Conservation (phyloP, 1,140 invertebrate genomes). For the Coenobita brevimanus region DNA sequence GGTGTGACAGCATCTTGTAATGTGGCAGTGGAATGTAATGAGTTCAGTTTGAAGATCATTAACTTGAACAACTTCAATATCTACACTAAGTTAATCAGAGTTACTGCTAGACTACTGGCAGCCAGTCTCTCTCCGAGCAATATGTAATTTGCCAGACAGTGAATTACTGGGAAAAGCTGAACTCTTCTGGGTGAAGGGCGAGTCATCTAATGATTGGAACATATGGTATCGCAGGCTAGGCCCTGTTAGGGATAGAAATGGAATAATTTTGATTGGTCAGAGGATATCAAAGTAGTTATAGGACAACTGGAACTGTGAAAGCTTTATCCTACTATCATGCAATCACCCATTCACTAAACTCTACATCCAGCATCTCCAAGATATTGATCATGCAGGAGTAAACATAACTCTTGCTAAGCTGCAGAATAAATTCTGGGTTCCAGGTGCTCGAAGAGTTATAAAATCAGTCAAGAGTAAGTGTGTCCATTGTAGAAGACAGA, state of each 20-base stretch:
- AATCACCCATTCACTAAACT: background rate
- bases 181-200: background rate
- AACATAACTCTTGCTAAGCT: background rate
- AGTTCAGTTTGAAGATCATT: background rate
- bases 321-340: background rate
- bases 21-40: background rate
- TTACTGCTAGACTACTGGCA: background rate
- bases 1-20: background rate
- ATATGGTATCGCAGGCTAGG: slow-evolving; percentile 5
- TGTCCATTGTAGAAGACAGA: background rate
- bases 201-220: background rate
- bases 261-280: background rate
- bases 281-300: background rate
- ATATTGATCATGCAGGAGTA: slow-evolving; percentile 11
- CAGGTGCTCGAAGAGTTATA: background rate
- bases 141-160: background rate
- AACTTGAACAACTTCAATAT: slow-evolving; percentile 8
- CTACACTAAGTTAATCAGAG: background rate
- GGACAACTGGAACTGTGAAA: slow-evolving; percentile 7
- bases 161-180: background rate
- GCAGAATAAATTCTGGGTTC: slow-evolving; percentile 18
- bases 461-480: background rate
- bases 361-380: background rate
- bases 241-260: background rate
- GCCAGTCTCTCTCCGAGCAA: background rate